phyloP scores from a whole-genome alignment of 2,888 invertebrate species.

The Frankliniella intonsa region DNA sequence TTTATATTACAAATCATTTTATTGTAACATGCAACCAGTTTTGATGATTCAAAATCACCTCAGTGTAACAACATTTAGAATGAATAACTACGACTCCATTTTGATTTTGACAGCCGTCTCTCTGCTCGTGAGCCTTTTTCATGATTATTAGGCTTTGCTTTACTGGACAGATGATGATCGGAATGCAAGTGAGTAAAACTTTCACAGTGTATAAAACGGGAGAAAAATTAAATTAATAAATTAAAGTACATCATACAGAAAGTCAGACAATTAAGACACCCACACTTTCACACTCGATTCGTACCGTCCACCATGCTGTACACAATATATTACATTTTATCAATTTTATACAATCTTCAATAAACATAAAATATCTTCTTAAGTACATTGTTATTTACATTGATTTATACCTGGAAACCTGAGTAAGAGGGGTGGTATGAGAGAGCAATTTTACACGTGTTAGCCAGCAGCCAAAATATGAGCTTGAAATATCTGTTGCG shows the following conservation, averaged over 20 bases:
- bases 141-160: no score
- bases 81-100: constrained; percentile 18
- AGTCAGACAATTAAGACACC: not conserved
- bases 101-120: not conserved
- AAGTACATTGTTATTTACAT: not conserved
- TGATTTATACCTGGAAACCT: constrained; percentile 23
- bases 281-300: not conserved
- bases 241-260: not conserved
- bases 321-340: constrained; percentile 17
- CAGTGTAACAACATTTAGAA: not conserved
- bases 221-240: not conserved
- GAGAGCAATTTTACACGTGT: not conserved
- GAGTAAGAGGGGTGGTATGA: not conserved
- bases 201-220: constrained; percentile 8
- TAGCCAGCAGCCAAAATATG: no score
- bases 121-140: no score
- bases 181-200: not conserved
- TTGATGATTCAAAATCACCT: not conserved
- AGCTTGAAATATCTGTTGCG: no score
- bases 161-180: not conserved
- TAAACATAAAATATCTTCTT: constrained; percentile 18
- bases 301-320: not conserved
- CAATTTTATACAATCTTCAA: constrained; percentile 10
- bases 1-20: constrained; percentile 5
- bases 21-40: constrained; percentile 1